A percentile compares a stretch with the other conserved stretches of the same genome.
Conservation (phyloP, 2,113 vertebrate genomes). For the Sinocyclocheilus grahami region DNA sequence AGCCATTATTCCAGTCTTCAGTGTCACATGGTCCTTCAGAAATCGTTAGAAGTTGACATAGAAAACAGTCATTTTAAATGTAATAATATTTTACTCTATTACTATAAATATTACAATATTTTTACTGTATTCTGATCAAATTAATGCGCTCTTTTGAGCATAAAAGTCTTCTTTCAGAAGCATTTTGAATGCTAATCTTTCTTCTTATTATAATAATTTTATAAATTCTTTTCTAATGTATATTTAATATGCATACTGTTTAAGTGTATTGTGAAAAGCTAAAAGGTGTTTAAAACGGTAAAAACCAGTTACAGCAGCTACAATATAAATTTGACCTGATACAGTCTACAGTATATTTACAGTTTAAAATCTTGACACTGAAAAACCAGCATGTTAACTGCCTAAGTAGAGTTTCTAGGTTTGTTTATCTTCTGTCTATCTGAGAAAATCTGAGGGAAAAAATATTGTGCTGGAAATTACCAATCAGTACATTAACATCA, state of each 20-base stretch:
- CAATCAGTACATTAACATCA: neutral
- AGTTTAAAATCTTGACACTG: no score
- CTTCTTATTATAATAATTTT: neutral
- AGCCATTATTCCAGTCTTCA: neutral
- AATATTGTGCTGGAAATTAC: no score
- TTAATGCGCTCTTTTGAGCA: neutral
- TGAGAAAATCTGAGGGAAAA: no score
- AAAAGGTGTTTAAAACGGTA: no score
- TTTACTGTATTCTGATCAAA: neutral
- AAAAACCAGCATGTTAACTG: no score
- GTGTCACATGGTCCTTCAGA: neutral
- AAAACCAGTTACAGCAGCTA: no score
- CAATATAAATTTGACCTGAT: no score
- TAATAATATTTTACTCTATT: neutral
- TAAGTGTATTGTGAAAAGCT: no score
- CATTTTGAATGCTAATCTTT: neutral
- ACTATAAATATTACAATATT: neutral
- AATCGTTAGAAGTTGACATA: neutral
- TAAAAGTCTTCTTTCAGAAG: neutral
- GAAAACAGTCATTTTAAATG: neutral
- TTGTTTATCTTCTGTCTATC: no score
- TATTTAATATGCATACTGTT: no score
- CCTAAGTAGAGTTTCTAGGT: no score
- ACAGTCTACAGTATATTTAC: no score
- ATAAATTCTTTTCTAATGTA: neutral